Base-by-base conservation (phyloP, 2,113 vertebrate species). In the Salvelinus namaycush region DNA sequence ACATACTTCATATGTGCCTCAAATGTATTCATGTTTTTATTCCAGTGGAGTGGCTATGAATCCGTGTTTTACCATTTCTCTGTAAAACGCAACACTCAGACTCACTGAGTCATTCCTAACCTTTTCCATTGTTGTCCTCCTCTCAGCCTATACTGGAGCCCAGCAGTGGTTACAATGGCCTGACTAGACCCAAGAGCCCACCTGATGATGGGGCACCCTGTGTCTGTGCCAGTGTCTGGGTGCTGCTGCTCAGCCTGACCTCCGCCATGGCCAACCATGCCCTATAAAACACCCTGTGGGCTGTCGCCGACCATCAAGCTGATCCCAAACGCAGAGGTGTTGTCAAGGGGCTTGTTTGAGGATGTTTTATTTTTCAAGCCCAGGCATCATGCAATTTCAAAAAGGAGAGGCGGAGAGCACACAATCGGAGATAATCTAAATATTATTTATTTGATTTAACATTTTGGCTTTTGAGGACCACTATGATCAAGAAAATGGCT, bases 321-420 rank as follows among this genome's bases (percentile, higher is more conserved):
- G 88, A 88, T 87, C 87, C 88, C 79, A 87, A 89, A 89, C 76
- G 87, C 88, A 87, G 86, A 89, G 87, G 79, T 87, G 86, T 90
- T 85, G 83, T 6, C 22, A 18, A 22, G 22, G 14, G 49, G 66
- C 66, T 49, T 70, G 39, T 70, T 70, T 49, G 49, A 49, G 29
- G 66, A 8, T 68, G 11, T 68, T 29, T 16, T 70, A 20, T 70
- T 86, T 83, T 76, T 14, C 26, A 27, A 27, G 27, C 29, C 67
- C 39, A 86, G 83, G 85, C 76, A 83, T 83, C 44, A 82, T 82
- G 78, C 75, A 78, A 84, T 84, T 49, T 83, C 76, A 68, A 70
- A 86, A 86, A 68, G 74, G 73, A 79, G 83, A 65, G 71, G 20
- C 51, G 6, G 14, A 24, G 22, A 75, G 7, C 7, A 80, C 75